A percentile compares a stretch with the other conserved stretches of the same genome.
Conservation (phyloP, 2,113 vertebrate species). For the cattle (Bos taurus) region ARS-UCD2.0 NC_037343.1:44090501-44091000, state of each 20-base stretch:
- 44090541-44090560: background rate
- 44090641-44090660: background rate
- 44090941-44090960: background rate
- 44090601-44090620: background rate
- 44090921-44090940: accelerated
- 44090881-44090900: background rate
- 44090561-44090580: background rate
- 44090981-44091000: background rate
- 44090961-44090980: background rate
- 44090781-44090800: background rate
- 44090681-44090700: background rate
- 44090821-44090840: background rate
- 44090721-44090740: background rate
- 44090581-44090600: background rate
- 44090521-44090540: background rate
- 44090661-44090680: background rate
- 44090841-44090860: background rate
- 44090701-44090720: background rate
- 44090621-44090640: background rate
- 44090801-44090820: background rate
- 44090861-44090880: background rate
- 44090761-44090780: background rate
- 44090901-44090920: background rate
- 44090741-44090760: background rate
- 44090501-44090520: background rate